Percentiles rank a stretch among this genome's conserved stretches.
Evolutionary conservation across 1,140 invertebrate species (phyloP).

Genomic region (Phymastichus coffea): DNA sequence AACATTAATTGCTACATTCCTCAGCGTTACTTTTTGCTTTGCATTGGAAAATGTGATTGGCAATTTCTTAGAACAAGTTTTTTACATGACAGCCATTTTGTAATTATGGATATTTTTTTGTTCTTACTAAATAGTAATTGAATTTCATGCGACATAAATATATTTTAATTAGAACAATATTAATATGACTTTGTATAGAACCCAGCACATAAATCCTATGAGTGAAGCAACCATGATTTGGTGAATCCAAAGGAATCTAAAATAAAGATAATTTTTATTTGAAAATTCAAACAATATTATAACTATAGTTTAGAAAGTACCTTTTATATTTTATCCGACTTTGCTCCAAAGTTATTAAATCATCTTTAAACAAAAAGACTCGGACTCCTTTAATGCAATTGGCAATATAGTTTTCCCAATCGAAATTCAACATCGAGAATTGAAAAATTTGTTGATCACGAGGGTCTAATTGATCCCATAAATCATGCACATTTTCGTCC

Average conservation of each 20-base stretch:
- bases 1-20: too few species aligned
- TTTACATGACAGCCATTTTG: too few species aligned
- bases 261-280: too few species aligned
- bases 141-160: too few species aligned
- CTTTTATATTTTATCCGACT: slow-evolving; percentile 62
- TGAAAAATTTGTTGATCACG: slow-evolving; percentile 66
- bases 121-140: too few species aligned
- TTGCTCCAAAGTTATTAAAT: slow-evolving; percentile 64
- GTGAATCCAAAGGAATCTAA: slow-evolving; percentile 41
- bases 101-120: too few species aligned
- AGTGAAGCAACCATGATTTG: slow-evolving; percentile 46
- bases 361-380: slow-evolving; percentile 71
- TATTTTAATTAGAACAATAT: too few species aligned
- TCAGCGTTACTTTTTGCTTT: too few species aligned
- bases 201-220: slow-evolving; percentile 28
- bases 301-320: too few species aligned
- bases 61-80: too few species aligned
- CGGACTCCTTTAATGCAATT: slow-evolving; percentile 66
- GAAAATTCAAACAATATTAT: too few species aligned
- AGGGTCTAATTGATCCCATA: slow-evolving; percentile 60
- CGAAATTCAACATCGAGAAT: slow-evolving; percentile 67
- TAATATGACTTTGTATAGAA: slow-evolving; percentile 37
- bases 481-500: slow-evolving; percentile 61
- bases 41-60: too few species aligned
- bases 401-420: slow-evolving; percentile 69